Conservation (phyloP, 1,140 invertebrate genomes). For the Ceratina calcarata region DNA sequence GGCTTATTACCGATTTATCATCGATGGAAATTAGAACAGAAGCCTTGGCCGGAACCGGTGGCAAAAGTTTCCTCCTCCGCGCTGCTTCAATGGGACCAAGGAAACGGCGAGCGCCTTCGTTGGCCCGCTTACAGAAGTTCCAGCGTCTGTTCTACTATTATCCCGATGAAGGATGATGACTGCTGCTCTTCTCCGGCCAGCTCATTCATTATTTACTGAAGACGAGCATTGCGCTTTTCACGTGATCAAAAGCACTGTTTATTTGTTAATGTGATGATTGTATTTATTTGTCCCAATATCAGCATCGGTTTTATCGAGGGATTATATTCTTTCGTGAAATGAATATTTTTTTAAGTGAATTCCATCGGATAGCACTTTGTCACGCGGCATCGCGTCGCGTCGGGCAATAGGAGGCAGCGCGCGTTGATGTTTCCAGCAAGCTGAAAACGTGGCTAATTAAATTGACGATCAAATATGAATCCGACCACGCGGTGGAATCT, state of each 20-base stretch:
- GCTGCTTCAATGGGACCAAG: conserved; percentile 25
- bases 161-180: conserved; percentile 63
- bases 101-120: conserved; percentile 33
- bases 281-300: neutral
- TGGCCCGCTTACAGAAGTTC: conserved; percentile 53
- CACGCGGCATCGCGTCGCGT: neutral
- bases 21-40: conserved; percentile 37
- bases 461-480: conserved; percentile 16
- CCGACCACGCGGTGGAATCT: neutral
- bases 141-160: conserved; percentile 46
- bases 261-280: conserved; percentile 6
- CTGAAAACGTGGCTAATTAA: conserved; percentile 1
- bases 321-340: neutral
- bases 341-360: conserved; percentile 7
- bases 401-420: neutral
- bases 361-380: neutral
- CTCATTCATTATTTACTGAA: conserved; percentile 69
- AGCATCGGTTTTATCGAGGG: no score
- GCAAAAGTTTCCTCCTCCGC: conserved; percentile 37
- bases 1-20: conserved; percentile 46
- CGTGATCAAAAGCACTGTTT: conserved; percentile 64
- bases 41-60: conserved; percentile 33
- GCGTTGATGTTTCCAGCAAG: neutral
- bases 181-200: conserved; percentile 7
- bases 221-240: conserved; percentile 65